phyloP scores from a whole-genome alignment of 2,113 vertebrate genomes.

The Chlorodrepanis virens region DNA sequence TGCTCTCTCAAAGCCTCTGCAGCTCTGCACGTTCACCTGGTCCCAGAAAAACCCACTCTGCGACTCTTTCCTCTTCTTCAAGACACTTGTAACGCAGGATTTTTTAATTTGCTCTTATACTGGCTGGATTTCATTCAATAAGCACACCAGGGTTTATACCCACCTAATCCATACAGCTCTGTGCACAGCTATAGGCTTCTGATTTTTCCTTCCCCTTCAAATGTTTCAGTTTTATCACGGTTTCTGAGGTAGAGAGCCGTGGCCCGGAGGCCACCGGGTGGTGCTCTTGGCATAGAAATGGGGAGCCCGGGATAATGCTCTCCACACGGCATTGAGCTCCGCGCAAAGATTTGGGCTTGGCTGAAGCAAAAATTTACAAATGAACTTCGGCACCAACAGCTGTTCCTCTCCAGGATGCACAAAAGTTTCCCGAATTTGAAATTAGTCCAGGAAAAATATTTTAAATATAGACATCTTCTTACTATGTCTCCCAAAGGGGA shows the following conservation, averaged over 20 bases:
- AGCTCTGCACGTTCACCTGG: neutral
- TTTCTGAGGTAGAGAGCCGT: neutral
- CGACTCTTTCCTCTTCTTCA: neutral
- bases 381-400: neutral
- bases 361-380: neutral
- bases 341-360: fast-evolving
- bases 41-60: neutral
- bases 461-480: neutral
- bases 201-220: neutral
- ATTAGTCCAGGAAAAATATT: neutral
- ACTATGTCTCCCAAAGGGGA: neutral
- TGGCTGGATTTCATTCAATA: neutral
- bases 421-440: neutral
- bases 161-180: neutral
- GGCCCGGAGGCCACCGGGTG: neutral
- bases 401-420: neutral
- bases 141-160: neutral
- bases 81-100: fast-evolving
- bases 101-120: fast-evolving
- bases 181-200: neutral
- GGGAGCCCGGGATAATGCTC: fast-evolving
- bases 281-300: conserved; percentile 37
- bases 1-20: neutral
- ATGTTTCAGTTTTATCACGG: fast-evolving
- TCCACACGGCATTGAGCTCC: fast-evolving